phyloP scores from a whole-genome alignment of 2,888 invertebrate genomes.

The Yponomeuta plumbellus region DNA sequence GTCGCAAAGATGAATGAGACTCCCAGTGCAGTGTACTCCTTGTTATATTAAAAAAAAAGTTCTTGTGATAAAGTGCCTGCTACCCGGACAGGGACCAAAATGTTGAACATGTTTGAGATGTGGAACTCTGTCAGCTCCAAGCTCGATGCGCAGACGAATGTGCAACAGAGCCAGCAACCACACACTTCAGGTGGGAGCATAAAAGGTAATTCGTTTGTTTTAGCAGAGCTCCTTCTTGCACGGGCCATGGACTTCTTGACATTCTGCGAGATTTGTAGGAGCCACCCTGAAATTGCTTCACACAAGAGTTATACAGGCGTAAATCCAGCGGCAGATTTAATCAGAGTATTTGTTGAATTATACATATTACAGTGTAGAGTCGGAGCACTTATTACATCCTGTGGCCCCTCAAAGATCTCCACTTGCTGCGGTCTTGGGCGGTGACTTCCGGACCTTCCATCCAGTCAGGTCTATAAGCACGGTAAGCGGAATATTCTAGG shows the following conservation, averaged over 20 bases:
- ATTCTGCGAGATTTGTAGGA: no score
- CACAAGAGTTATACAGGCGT: neutral
- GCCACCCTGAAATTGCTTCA: neutral
- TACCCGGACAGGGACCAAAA: constrained; percentile 44
- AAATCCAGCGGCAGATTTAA: no score
- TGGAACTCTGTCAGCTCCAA: constrained; percentile 87
- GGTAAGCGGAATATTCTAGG: no score
- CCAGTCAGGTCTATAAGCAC: no score
- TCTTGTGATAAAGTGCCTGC: constrained; percentile 24
- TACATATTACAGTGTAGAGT: no score
- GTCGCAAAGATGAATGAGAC: constrained; percentile 49
- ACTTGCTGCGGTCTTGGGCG: no score
- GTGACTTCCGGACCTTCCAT: no score
- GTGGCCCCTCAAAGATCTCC: no score
- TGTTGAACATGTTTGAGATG: constrained; percentile 87
- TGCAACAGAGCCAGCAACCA: constrained; percentile 82
- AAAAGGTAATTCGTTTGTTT: constrained; percentile 81
- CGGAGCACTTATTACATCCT: no score
- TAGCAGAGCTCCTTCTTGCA: constrained; percentile 23
- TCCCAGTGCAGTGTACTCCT: constrained; percentile 35
- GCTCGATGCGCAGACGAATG: constrained; percentile 81
- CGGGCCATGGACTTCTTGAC: neutral
- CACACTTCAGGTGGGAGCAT: constrained; percentile 89
- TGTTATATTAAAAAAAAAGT: constrained; percentile 31
- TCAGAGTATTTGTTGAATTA: no score